A percentile compares a stretch with the other conserved stretches of the same genome.
phyloP scores from a whole-genome alignment of 2,888 invertebrate species.

The Xestia xanthographa region DNA sequence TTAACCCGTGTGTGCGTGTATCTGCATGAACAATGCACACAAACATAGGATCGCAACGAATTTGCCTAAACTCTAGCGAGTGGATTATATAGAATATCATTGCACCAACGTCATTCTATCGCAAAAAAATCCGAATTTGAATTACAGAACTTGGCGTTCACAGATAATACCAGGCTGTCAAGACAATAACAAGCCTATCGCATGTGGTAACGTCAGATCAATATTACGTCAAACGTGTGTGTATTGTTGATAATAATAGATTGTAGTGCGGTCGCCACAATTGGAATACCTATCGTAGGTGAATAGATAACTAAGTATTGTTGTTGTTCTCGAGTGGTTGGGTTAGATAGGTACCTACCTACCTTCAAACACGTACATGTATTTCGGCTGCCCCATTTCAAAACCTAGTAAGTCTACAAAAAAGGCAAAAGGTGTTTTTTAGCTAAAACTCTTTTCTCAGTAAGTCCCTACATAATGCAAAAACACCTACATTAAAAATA shows the following conservation, averaged over 20 bases:
- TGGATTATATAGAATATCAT: too few species aligned
- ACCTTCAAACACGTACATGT: background rate
- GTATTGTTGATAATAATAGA: constrained; percentile 22
- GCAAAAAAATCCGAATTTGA: background rate
- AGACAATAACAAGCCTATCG: constrained; percentile 4
- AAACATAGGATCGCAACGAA: too few species aligned
- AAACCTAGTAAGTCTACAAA: too few species aligned
- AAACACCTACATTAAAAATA: too few species aligned
- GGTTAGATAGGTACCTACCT: background rate
- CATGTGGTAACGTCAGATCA: constrained; percentile 11
- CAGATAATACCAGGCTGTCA: background rate
- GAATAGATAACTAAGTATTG: background rate
- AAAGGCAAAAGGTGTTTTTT: too few species aligned
- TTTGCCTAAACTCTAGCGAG: too few species aligned
- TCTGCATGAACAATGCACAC: too few species aligned
- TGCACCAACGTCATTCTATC: background rate
- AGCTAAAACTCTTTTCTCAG: too few species aligned
- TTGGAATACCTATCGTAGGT: constrained; percentile 5
- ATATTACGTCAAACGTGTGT: constrained; percentile 21
- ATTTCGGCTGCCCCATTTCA: too few species aligned
- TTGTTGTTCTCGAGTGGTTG: background rate
- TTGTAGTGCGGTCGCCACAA: background rate
- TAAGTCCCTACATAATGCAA: too few species aligned
- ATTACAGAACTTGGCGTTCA: background rate
- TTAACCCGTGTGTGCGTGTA: too few species aligned